Conservation (phyloP, 1,140 invertebrate genomes). For the Gonioctena quinquepunctata region DNA sequence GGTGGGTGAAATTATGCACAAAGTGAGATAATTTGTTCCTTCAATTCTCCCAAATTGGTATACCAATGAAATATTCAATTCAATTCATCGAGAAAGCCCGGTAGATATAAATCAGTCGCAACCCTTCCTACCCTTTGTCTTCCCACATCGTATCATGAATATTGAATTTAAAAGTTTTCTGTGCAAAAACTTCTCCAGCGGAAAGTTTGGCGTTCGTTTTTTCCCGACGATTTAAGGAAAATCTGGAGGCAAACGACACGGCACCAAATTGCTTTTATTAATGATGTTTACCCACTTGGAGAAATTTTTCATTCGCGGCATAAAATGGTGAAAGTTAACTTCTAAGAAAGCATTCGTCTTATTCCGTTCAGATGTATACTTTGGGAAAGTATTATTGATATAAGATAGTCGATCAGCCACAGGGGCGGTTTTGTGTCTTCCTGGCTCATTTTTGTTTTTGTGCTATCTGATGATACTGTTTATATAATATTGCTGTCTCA, state of each 20-base stretch:
- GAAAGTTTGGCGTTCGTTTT: conserved; percentile 17
- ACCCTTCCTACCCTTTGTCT: conserved; percentile 41
- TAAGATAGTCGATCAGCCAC: not conserved
- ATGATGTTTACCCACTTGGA: conserved; percentile 39
- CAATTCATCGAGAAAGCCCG: too few species aligned
- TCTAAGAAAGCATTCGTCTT: not conserved
- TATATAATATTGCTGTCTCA: too few species aligned
- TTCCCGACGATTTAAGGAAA: conserved; percentile 40
- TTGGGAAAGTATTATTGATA: conserved; percentile 11
- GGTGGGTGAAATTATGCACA: too few species aligned
- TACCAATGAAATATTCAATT: too few species aligned
- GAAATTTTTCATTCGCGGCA: conserved; percentile 16
- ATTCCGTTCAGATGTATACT: conserved; percentile 2
- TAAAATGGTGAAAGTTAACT: conserved; percentile 9
- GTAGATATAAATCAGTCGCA: conserved; percentile 32
- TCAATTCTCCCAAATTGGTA: too few species aligned
- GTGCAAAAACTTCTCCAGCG: conserved; percentile 25
- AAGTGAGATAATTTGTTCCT: too few species aligned
- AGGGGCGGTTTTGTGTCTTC: not conserved
- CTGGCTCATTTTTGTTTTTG: too few species aligned
- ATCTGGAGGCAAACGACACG: conserved; percentile 34
- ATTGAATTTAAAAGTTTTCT: conserved; percentile 41
- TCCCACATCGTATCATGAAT: conserved; percentile 40
- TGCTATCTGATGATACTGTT: too few species aligned
- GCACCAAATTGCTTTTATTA: conserved; percentile 44